Evolutionary conservation across 1,140 invertebrate genomes (phyloP).

Genomic region (Triops longicaudatus): DNA sequence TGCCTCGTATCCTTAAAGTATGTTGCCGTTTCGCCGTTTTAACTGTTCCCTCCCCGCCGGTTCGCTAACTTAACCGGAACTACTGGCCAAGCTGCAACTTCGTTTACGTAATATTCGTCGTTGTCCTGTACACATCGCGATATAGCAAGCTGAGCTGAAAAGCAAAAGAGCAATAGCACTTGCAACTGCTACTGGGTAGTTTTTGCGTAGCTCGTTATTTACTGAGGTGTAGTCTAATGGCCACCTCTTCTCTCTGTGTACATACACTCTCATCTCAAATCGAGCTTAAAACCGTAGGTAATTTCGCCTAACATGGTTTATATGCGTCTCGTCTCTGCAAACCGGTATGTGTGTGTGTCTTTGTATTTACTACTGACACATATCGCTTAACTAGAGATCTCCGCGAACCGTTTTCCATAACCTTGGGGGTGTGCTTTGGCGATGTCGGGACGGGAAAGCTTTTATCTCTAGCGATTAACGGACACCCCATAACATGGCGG

Average conservation of each 20-base stretch:
- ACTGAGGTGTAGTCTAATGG: background rate
- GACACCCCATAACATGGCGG: background rate
- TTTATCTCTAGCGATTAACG: background rate
- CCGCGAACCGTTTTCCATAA: background rate
- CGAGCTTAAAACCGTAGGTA: background rate
- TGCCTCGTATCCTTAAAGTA: no score
- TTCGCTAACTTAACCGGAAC: no score
- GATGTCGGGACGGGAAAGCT: background rate
- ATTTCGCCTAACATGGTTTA: background rate
- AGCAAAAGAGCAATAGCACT: background rate
- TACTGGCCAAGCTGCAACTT: no score
- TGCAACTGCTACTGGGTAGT: background rate
- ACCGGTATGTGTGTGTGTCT: background rate
- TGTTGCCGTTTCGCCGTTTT: no score
- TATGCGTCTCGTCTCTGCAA: background rate
- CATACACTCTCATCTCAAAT: background rate
- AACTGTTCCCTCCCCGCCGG: no score
- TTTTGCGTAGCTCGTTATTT: background rate
- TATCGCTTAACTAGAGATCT: conserved; percentile 1
- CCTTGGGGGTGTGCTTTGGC: background rate
- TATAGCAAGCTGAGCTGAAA: no score
- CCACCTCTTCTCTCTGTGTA: background rate
- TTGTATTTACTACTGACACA: no score
- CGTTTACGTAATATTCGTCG: no score
- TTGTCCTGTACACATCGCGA: no score